Conservation (phyloP, 2,797 vertebrate genomes). For the Picus viridis region DNA sequence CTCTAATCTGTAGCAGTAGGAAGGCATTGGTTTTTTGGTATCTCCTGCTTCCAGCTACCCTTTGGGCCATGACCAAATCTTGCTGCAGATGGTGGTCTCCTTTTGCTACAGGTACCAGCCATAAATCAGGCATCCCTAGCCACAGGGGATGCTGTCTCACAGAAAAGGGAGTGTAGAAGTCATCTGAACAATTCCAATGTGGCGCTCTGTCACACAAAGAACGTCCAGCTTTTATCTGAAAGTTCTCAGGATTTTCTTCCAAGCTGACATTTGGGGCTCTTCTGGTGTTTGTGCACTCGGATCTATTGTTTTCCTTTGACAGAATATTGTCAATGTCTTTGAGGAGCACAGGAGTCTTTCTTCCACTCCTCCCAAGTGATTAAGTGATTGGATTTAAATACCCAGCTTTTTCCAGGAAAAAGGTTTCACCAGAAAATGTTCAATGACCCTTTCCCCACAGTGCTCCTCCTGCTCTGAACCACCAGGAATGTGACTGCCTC, state of each 20-base stretch:
- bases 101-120: background rate
- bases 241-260: background rate
- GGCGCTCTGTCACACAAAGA: background rate
- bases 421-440: background rate
- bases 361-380: background rate
- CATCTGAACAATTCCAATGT: background rate
- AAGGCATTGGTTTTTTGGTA: rapidly evolving
- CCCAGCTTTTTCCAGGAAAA: background rate
- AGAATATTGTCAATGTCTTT: background rate
- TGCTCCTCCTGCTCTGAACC: background rate
- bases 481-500: background rate
- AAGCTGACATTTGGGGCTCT: background rate
- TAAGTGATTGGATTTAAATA: background rate
- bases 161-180: background rate
- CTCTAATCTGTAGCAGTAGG: background rate
- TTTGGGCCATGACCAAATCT: rapidly evolving
- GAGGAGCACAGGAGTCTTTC: background rate
- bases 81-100: background rate
- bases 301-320: background rate
- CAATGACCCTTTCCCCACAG: background rate
- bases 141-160: background rate
- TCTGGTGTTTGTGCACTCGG: background rate
- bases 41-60: background rate
- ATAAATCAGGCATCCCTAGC: background rate
- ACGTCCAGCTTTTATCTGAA: background rate